Conservation (phyloP, 1,140 invertebrate genomes). For the Anthonomus grandis region DNA sequence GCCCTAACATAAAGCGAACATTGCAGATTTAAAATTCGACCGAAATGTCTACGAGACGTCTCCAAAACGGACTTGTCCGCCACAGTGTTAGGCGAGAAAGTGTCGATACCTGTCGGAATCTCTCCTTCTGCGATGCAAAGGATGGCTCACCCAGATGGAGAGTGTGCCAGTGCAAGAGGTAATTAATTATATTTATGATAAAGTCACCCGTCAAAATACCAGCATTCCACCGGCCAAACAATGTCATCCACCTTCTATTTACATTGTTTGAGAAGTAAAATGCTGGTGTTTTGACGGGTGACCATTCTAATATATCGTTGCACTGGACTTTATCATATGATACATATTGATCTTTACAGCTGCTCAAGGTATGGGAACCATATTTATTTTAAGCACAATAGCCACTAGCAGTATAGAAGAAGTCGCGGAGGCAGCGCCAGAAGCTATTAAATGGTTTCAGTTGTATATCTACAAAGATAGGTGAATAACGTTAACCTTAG, state of each 20-base stretch:
- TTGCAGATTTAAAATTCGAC: conserved; percentile 72
- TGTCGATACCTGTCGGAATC: conserved; percentile 81
- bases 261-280: too few species aligned
- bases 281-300: too few species aligned
- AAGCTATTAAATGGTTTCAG: conserved; percentile 83
- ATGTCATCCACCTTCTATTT: too few species aligned
- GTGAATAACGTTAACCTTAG: conserved; percentile 40
- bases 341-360: conserved; percentile 55
- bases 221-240: too few species aligned
- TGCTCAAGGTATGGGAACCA: conserved; percentile 65
- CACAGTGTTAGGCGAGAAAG: conserved; percentile 62
- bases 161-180: conserved; percentile 82
- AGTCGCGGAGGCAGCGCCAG: conserved; percentile 71
- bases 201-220: too few species aligned
- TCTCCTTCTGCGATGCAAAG: conserved; percentile 91
- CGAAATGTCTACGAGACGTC: conserved; percentile 76
- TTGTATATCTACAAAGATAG: conserved; percentile 84
- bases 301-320: too few species aligned
- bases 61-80: conserved; percentile 61
- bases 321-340: conserved; percentile 6
- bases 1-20: too few species aligned
- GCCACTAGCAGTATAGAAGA: conserved; percentile 88
- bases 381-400: conserved; percentile 84
- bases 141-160: conserved; percentile 89
- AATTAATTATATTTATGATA: too few species aligned